Evolutionary conservation across 2,797 vertebrate genomes (phyloP), one percentile per base, ranked within the genome.

Genomic region (Gallirallus australis): DNA sequence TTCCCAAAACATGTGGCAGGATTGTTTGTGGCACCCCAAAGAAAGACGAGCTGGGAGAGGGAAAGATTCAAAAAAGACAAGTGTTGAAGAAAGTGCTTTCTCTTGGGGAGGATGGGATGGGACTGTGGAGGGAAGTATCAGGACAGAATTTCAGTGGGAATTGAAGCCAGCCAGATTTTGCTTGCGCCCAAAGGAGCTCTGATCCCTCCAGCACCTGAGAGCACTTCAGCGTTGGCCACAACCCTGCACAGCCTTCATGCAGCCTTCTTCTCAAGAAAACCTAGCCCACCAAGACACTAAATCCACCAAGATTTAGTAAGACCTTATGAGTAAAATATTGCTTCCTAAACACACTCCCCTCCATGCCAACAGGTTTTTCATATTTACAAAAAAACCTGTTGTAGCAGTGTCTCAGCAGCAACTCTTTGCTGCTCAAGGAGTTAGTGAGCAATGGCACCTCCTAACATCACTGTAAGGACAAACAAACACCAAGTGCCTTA

Each of bases 221-320:
- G 18, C 3, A 0, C 11, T 27, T 1, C 5, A 18, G 4, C 15
- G 3, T 3, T 16, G 18, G n/a, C 39, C 56, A 21, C 40, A 45
- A 13, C 39, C 19, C 65, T 50, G 40, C 28, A 9, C 25, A 68
- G 20, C 35, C 39, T 63, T 52, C 13, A 0, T 1, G 11, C 27
- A 65, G 27, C 19, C 7, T 42, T 17, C 31, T 65, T 56, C 31
- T 6, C 48, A 56, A 2, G 8, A 47, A 63, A 81, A 50, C 27
- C 1, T n/a, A 56, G 31, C 8, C 28, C 24, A 60, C 18, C 39
- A 2, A 57, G 27, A 11, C 45, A 40, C 14, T 25, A 28, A 31
- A 66, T 17, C 19, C 48, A 28, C 7, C 15, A 7, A 68, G 61
- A 76, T 69, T 77, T 30, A 28, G 23, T 2, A 28, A 28, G 31